Conservation (phyloP, 2,797 vertebrate genomes). For the Coccyzus lansbergi region DNA sequence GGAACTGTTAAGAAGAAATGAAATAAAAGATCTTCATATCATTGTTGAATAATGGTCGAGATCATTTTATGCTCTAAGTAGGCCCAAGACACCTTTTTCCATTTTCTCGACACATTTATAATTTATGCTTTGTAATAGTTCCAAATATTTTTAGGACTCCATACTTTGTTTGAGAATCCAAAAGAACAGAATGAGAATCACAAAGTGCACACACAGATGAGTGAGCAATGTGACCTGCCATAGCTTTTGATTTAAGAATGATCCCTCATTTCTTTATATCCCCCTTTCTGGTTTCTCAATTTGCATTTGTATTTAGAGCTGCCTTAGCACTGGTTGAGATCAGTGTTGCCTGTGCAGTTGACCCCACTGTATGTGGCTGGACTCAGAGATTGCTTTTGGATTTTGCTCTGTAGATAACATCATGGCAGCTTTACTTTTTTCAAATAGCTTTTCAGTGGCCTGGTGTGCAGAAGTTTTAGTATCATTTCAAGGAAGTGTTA, state of each 20-base stretch:
- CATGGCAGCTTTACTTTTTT: neutral
- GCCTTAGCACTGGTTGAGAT: neutral
- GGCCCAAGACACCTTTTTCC: conserved; percentile 79
- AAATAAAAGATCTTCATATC: conserved; percentile 83
- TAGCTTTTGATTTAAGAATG: conserved; percentile 47
- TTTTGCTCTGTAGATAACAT: conserved; percentile 5
- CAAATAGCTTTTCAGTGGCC: neutral
- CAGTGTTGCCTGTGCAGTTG: neutral
- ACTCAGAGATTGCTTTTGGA: neutral
- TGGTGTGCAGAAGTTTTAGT: neutral
- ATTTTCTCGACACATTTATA: conserved; percentile 84
- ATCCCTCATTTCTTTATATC: conserved; percentile 35
- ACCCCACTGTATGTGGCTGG: neutral
- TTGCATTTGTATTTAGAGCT: conserved; percentile 27
- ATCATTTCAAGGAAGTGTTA: neutral
- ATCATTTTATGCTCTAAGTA: conserved; percentile 79
- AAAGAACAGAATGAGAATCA: conserved; percentile 72
- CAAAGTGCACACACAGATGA: conserved; percentile 63
- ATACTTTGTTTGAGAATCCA: conserved; percentile 80
- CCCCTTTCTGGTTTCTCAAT: neutral
- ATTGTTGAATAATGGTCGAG: conserved; percentile 80
- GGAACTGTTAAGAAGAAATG: conserved; percentile 82
- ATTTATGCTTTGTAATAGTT: conserved; percentile 85
- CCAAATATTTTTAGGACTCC: conserved; percentile 84
- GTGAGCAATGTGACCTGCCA: conserved; percentile 45